Percentiles rank a stretch among this genome's conserved stretches.
Evolutionary conservation across 1,140 invertebrate genomes (phyloP).

Genomic region (Pseudobourletiella spinata): DNA sequence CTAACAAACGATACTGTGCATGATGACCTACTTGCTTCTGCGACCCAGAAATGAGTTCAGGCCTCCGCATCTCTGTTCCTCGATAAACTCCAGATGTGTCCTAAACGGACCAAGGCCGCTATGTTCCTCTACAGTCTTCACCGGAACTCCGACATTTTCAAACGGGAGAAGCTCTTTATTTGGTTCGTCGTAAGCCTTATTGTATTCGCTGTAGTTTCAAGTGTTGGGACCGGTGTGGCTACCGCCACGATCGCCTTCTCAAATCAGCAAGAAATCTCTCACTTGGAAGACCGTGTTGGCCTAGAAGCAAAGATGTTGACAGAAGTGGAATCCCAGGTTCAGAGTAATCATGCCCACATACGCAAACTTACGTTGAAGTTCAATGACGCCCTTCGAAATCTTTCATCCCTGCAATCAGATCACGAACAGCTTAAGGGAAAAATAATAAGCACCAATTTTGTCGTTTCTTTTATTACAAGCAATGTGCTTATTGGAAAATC

Average conservation of each 20-base stretch:
- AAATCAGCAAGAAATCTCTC: no score
- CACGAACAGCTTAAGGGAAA: background rate
- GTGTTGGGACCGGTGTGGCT: background rate
- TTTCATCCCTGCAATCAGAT: background rate
- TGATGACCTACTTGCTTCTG: background rate
- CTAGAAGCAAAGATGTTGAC: no score
- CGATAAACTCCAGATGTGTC: constrained; percentile 3
- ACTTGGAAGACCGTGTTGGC: no score
- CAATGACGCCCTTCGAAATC: background rate
- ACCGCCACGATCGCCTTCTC: background rate
- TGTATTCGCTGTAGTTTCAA: background rate
- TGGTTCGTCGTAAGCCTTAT: background rate
- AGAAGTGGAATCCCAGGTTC: background rate
- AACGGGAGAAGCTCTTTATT: background rate
- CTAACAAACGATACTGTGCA: background rate
- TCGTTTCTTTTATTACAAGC: background rate
- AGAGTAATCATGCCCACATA: background rate
- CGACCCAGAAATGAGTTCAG: background rate
- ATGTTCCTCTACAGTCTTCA: no score
- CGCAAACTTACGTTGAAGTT: background rate
- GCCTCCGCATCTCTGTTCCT: background rate
- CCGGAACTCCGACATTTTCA: no score
- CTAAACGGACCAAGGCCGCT: background rate
- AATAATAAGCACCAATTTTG: background rate
- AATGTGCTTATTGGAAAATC: background rate